Evolutionary conservation across 2,113 vertebrate species (phyloP).

Genomic region (Bujurquina vittata): DNA sequence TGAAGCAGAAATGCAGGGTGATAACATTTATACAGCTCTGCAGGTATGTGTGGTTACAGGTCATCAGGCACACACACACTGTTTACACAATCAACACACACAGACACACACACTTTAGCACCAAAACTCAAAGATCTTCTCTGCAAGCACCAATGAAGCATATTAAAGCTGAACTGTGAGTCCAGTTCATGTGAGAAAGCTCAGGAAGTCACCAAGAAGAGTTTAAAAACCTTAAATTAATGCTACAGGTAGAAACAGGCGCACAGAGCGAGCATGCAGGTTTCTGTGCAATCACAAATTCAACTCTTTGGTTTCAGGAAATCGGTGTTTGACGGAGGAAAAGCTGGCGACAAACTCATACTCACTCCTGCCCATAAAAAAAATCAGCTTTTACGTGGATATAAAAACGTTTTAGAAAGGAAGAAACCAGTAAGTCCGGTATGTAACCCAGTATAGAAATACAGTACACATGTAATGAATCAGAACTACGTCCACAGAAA

Average conservation of each 20-base stretch:
- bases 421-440: neutral
- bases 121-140: conserved; percentile 4
- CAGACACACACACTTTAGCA: conserved; percentile 2
- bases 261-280: neutral
- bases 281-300: neutral
- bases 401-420: neutral
- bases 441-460: neutral
- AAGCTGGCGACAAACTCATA: fast-evolving
- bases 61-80: neutral
- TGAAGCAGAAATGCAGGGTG: conserved; percentile 22
- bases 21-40: conserved; percentile 35
- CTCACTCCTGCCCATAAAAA: neutral
- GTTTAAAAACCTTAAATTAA: conserved; percentile 9
- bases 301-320: fast-evolving
- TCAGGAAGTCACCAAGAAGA: neutral
- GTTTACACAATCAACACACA: conserved; percentile 11
- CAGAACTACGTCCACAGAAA: neutral
- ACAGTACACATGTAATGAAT: neutral
- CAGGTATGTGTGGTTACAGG: neutral
- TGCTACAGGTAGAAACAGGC: neutral
- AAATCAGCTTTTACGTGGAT: neutral
- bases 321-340: neutral
- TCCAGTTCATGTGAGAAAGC: fast-evolving
- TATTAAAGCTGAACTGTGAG: neutral
- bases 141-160: conserved; percentile 13